Evolutionary conservation across 1,140 invertebrate species (phyloP), one percentile per base, ranked within the genome.

Genomic region (Monomorium pharaonis): DNA sequence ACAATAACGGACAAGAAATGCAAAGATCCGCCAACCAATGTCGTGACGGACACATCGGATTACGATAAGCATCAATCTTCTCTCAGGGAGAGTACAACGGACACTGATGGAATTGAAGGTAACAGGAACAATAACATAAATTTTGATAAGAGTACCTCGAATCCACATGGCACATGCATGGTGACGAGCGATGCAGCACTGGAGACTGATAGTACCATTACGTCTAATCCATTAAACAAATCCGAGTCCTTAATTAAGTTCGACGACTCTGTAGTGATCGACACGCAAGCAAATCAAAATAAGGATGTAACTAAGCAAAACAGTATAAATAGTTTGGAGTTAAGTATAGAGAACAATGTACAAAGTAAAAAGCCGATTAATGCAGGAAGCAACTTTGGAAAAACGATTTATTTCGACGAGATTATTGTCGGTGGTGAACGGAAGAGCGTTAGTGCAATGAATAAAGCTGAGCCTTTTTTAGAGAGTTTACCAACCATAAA

Each of bases 401-500:
- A 93, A 83, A 94, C 91, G 62, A 89, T 95, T 83, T 95, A 91
- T 87, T 95, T 95, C 75, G 94, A 94, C 74, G 93, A 95, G 88
- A 95, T 94, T 72, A 95, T 95, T 67, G 92, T 93, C 58, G 94
- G 93, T 75, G 94, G 93, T 33, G 94, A 93, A 75, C 94, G 90
- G 75, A 93, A 94, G 78, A 94, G 94, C 78, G 88, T 94, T 54
- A 91, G 86, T 65, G 92, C 65, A 76, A 90, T 91, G 81, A 84
- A 88, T 65, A 93, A 93, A 77, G 92, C 77, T 65, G 92, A 94
- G 84, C 91, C 92, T n/a, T 88, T 95, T 54, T 83, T 95, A 47
- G 90, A 91, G 24, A 91, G 94, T 89, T 91, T 94, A 85, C 94
- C 95, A 58, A 90, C 94, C 12, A 78, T 95, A 74, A 92, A 92